A percentile compares a stretch with the other conserved stretches of the same genome.
phyloP scores from a whole-genome alignment of 2,797 vertebrate species.

The Rhinogobio ventralis region DNA sequence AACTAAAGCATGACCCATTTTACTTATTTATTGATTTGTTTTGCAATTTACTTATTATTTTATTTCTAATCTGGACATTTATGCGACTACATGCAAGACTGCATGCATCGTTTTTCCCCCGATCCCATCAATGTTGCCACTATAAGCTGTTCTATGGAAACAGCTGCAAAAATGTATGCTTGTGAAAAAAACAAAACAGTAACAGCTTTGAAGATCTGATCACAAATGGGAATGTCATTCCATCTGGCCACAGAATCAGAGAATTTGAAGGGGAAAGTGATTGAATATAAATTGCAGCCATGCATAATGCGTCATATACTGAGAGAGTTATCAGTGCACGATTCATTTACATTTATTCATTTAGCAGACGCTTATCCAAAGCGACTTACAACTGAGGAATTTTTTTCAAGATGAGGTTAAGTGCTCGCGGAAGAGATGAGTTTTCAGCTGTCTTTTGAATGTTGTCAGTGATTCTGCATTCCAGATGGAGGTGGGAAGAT shows the following conservation, averaged over 20 bases:
- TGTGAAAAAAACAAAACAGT: not conserved
- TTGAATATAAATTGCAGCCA: slow-evolving; percentile 1
- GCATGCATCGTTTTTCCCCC: not conserved
- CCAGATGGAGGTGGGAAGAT: too few species aligned
- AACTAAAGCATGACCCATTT: too few species aligned
- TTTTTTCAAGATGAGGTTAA: too few species aligned
- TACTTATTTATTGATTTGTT: not conserved
- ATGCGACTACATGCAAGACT: not conserved
- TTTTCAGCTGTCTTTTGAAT: too few species aligned
- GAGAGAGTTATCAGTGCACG: not conserved
- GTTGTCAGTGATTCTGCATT: too few species aligned
- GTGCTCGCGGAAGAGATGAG: too few species aligned
- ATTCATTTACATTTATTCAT: not conserved
- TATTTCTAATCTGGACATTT: not conserved
- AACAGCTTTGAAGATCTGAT: not conserved
- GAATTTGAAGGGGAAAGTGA: not conserved
- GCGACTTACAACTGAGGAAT: too few species aligned
- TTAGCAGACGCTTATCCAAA: too few species aligned
- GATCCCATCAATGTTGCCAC: not conserved
- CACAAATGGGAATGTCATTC: not conserved
- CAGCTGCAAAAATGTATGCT: not conserved
- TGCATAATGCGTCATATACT: not conserved
- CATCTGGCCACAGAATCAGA: not conserved
- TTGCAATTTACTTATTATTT: not conserved
- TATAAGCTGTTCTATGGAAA: not conserved